A percentile compares a stretch with the other conserved stretches of the same genome.
Conservation (phyloP, 2,113 vertebrate species). For the Charina bottae region DNA sequence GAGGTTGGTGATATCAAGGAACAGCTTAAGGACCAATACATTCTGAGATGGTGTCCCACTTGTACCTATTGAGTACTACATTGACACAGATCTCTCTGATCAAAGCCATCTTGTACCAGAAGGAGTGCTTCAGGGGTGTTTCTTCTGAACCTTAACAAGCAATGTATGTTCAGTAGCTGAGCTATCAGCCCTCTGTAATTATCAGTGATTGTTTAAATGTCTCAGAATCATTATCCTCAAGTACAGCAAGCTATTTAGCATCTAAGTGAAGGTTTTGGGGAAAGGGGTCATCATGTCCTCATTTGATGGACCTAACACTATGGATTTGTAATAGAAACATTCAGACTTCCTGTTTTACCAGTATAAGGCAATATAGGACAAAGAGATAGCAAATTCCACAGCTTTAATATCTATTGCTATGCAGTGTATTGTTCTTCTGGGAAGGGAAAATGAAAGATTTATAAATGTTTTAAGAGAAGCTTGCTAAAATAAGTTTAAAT, state of each 20-base stretch:
- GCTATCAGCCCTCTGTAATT: not conserved
- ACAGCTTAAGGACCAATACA: too few species aligned
- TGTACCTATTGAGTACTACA: too few species aligned
- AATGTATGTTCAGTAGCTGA: not conserved
- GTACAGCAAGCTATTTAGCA: not conserved
- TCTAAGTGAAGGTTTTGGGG: not conserved
- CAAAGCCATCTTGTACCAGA: not conserved
- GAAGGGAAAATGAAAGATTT: fast-evolving
- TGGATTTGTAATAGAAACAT: not conserved
- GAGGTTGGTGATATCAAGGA: too few species aligned
- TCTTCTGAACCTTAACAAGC: not conserved
- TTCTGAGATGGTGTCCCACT: too few species aligned
- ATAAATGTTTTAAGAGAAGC: conserved; percentile 43
- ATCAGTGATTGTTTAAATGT: not conserved
- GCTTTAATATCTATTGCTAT: conserved; percentile 4
- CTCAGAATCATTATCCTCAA: not conserved
- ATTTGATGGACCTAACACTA: not conserved
- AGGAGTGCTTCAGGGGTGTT: not conserved
- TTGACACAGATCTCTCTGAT: too few species aligned
- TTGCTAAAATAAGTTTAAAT: conserved; percentile 36
- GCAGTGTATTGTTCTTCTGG: conserved; percentile 26
- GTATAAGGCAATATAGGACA: not conserved
- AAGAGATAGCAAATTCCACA: not conserved
- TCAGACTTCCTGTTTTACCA: not conserved
- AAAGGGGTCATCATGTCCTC: not conserved